phyloP scores from a whole-genome alignment of 1,140 invertebrate species.

The Paracyclopina nana region DNA sequence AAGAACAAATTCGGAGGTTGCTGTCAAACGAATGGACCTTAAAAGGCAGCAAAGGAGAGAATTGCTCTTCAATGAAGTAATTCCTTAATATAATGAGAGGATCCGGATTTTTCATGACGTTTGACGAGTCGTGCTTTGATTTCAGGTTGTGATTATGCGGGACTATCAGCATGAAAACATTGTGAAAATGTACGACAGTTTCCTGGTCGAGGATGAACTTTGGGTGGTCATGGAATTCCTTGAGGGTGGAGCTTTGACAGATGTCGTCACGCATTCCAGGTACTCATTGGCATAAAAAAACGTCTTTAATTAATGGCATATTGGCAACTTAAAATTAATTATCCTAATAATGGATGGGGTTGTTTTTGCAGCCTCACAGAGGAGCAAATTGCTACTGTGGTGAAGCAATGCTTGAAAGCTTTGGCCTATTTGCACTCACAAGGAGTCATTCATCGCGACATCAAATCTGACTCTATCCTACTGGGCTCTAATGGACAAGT shows the following conservation, averaged over 20 bases:
- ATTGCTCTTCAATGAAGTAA: constrained; percentile 89
- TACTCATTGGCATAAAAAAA: not conserved
- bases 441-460: constrained; percentile 91
- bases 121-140: too few relatives aligned
- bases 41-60: constrained; percentile 88
- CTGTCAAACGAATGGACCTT: constrained; percentile 98
- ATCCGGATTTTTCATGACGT: too few relatives aligned
- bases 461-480: constrained; percentile 94
- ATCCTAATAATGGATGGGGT: too few relatives aligned
- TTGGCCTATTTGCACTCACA: constrained; percentile 85
- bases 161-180: constrained; percentile 98
- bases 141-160: constrained; percentile 97
- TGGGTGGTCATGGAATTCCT: constrained; percentile 99
- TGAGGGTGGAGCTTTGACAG: constrained; percentile 89
- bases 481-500: constrained; percentile 64
- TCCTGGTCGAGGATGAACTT: constrained; percentile 88
- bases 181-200: constrained; percentile 96
- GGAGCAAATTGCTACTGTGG: constrained; percentile 93
- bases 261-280: constrained; percentile 63
- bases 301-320: too few relatives aligned
- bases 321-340: too few relatives aligned
- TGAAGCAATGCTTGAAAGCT: constrained; percentile 80
- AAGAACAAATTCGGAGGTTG: constrained; percentile 68
- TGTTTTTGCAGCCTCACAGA: constrained; percentile 59
- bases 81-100: too few relatives aligned